phyloP scores from a whole-genome alignment of 2,888 invertebrate genomes.

The Drosophila pseudotalamancana region DNA sequence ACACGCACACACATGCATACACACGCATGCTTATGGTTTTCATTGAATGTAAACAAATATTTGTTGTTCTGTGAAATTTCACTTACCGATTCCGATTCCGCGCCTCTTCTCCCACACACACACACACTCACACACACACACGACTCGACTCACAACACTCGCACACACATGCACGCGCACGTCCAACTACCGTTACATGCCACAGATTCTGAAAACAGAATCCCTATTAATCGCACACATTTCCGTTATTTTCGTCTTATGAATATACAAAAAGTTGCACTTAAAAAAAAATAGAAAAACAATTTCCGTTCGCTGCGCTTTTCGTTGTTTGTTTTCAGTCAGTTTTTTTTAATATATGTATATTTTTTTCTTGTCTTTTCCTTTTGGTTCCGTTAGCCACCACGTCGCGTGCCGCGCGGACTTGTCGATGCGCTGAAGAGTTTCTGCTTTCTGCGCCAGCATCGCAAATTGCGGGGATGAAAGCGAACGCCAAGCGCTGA shows the following conservation, averaged over 20 bases:
- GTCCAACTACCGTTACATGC: constrained; percentile 43
- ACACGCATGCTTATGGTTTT: constrained; percentile 10
- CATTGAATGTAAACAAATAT: constrained; percentile 67
- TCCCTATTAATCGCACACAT: constrained; percentile 30
- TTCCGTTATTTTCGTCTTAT: constrained; percentile 11
- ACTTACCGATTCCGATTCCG: constrained; percentile 72
- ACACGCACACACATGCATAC: constrained; percentile 4
- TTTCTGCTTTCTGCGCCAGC: constrained; percentile 43
- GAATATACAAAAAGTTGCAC: constrained; percentile 13
- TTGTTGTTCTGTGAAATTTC: constrained; percentile 42
- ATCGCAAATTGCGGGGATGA: constrained; percentile 54
- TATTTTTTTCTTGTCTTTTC: background rate
- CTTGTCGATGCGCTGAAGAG: constrained; percentile 19
- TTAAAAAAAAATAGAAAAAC: constrained; percentile 2
- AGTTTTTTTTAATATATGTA: background rate
- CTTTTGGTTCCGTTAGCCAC: constrained; percentile 1
- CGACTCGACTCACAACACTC: too few species aligned
- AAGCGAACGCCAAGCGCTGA: constrained; percentile 21
- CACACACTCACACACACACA: constrained; percentile 1
- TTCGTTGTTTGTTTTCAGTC: constrained; percentile 4
- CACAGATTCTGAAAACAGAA: constrained; percentile 44
- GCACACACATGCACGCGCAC: constrained; percentile 11
- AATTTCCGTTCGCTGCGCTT: constrained; percentile 6
- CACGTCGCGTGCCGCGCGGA: constrained; percentile 31
- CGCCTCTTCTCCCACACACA: constrained; percentile 21